A percentile compares a stretch with the other conserved stretches of the same genome.
Conservation (phyloP, 2,797 vertebrate genomes). For the Acrocephalus scirpaceus region DNA sequence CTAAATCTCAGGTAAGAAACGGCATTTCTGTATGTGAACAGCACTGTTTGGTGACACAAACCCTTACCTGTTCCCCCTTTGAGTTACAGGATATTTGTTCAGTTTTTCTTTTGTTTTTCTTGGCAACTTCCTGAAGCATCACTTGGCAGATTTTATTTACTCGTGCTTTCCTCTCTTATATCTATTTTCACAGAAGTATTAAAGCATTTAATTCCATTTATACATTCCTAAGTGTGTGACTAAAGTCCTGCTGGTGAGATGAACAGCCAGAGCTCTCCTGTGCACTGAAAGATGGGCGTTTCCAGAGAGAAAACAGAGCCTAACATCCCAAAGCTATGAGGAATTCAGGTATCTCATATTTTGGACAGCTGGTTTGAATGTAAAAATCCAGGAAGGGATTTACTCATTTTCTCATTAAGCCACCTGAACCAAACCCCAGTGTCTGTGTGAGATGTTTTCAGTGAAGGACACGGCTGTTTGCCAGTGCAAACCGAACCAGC, state of each 20-base stretch:
- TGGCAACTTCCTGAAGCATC: not conserved
- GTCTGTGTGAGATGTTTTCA: not conserved
- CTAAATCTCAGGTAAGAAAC: conserved; percentile 20
- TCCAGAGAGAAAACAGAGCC: not conserved
- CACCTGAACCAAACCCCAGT: not conserved
- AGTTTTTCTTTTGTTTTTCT: not conserved
- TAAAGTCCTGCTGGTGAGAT: not conserved
- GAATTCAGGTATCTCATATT: not conserved
- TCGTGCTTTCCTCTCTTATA: not conserved
- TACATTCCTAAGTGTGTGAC: not conserved
- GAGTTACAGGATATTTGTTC: conserved; percentile 21
- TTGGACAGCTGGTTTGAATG: not conserved
- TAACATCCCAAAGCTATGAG: not conserved
- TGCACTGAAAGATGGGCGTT: not conserved
- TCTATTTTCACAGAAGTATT: not conserved
- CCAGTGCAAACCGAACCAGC: not conserved
- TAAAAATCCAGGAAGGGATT: not conserved
- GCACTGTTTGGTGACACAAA: conserved; percentile 4
- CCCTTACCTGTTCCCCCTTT: conserved; percentile 6
- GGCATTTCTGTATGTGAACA: not conserved
- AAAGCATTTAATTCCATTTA: not conserved
- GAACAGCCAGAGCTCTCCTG: not conserved
- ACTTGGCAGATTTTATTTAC: not conserved
- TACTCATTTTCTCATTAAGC: not conserved
- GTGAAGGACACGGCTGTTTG: not conserved